Conservation (phyloP, 2,797 vertebrate genomes). For the Enteromius trimaculatus region DNA sequence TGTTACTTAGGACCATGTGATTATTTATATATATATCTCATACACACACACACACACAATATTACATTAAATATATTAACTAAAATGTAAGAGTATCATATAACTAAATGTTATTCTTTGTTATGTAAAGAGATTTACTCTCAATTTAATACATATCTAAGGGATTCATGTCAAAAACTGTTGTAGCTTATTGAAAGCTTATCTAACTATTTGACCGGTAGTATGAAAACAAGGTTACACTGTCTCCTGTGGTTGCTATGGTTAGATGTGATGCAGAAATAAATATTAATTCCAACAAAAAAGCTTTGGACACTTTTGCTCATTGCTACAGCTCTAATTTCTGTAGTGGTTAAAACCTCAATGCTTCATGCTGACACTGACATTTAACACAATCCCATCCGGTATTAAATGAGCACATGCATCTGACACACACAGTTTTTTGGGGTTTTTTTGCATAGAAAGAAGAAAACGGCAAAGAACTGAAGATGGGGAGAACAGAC, state of each 20-base stretch:
- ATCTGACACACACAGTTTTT: not conserved
- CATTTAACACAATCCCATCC: not conserved
- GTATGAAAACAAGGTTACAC: not conserved
- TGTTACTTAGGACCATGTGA: too few species aligned
- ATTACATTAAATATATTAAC: not conserved
- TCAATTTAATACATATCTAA: too few species aligned
- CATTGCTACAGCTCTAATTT: not conserved
- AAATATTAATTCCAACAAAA: not conserved
- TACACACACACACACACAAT: not conserved
- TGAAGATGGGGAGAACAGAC: conserved; percentile 93
- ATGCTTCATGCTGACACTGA: not conserved
- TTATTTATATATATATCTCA: too few species aligned
- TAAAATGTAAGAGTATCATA: not conserved
- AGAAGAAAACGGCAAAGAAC: conserved; percentile 93
- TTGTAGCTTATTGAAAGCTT: too few species aligned
- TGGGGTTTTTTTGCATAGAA: conserved; percentile 75
- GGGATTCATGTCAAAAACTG: too few species aligned
- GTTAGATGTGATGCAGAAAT: not conserved
- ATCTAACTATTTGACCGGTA: not conserved
- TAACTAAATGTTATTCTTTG: not conserved
- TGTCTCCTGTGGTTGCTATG: not conserved
- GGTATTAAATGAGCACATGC: not conserved
- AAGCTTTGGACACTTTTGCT: not conserved
- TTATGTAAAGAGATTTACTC: not conserved
- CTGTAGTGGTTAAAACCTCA: not conserved